Evolutionary conservation across 2,113 vertebrate genomes (phyloP), one percentile per base, ranked within the genome.

Genomic region (Oophaga pumilio): DNA sequence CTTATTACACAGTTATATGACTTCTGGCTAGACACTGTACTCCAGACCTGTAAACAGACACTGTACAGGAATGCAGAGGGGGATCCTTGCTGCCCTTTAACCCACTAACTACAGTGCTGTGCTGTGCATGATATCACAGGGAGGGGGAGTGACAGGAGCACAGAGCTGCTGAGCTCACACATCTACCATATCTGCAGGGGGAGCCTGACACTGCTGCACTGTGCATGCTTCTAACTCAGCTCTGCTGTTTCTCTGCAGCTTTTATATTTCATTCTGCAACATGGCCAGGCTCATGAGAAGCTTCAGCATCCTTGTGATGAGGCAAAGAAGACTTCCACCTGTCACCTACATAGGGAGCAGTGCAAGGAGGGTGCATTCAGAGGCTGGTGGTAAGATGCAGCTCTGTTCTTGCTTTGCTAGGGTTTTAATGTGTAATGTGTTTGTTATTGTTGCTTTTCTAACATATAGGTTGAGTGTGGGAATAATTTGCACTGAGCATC

Each of bases 71-170:
- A 78, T 78, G 74, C 50, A 20, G 60, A 26, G 10, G 22, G 33
- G 69, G 17, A 62, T 74, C 69, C 85, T 66, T 14, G 5, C 20
- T 71, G 85, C 71, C 80, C 80, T 76, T 88, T 84, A 76, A 76
- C 59, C 73, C 80, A 88, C 71, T 80, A 28, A 33, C 24, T 86
- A 1, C 50, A 74, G 22, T 60, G 57, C 43, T 20, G 18, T 69
- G 57, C 33, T 62, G 57, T 18, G 15, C 28, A 66, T 84, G 80
- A 88, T 71, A 76, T 88, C 87, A 88, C 18, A 26, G 84, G 57
- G 24, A 26, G 84, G 57, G 26, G 81, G 87, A 88, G 87, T 88
- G 81, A 83, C 87, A 33, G 49, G 11, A 84, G 86, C 52, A 14
- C 52, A 24, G 62, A 14, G 22, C 53, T 59, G 86, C 78, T 73